Conservation (phyloP, 2,888 invertebrate genomes). For the Drosophila incognita region DNA sequence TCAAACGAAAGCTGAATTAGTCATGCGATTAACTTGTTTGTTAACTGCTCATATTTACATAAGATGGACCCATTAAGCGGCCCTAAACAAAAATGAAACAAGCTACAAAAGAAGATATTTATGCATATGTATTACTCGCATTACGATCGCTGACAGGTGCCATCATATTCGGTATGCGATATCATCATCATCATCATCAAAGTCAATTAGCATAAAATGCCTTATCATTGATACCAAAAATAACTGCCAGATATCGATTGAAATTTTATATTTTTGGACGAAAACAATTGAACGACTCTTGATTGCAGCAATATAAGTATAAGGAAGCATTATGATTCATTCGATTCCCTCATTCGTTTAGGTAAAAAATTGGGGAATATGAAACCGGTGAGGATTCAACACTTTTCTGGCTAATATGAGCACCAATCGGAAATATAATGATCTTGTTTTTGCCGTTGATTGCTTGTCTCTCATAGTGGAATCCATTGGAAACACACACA, state of each 20-base stretch:
- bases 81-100: constrained; percentile 5
- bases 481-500: constrained; percentile 18
- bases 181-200: constrained; percentile 51
- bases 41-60: constrained; percentile 41
- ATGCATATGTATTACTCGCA: constrained; percentile 37
- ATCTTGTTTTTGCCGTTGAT: constrained; percentile 31
- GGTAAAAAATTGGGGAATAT: constrained; percentile 39
- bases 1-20: constrained; percentile 33
- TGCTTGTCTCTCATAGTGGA: constrained; percentile 54
- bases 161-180: constrained; percentile 59
- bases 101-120: constrained; percentile 23
- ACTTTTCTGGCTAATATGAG: not conserved
- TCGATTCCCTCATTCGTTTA: constrained; percentile 31
- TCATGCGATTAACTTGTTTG: constrained; percentile 40
- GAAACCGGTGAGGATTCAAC: not conserved
- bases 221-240: constrained; percentile 57
- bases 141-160: constrained; percentile 70
- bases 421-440: constrained; percentile 52
- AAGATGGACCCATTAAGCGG: constrained; percentile 36
- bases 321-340: constrained; percentile 24
- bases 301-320: constrained; percentile 26
- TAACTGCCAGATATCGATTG: constrained; percentile 49
- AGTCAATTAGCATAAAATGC: constrained; percentile 63
- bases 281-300: constrained; percentile 25
- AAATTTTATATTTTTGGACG: constrained; percentile 42